Base-by-base conservation (phyloP, 2,888 invertebrate species). In the Iphiclides podalirius region DNA sequence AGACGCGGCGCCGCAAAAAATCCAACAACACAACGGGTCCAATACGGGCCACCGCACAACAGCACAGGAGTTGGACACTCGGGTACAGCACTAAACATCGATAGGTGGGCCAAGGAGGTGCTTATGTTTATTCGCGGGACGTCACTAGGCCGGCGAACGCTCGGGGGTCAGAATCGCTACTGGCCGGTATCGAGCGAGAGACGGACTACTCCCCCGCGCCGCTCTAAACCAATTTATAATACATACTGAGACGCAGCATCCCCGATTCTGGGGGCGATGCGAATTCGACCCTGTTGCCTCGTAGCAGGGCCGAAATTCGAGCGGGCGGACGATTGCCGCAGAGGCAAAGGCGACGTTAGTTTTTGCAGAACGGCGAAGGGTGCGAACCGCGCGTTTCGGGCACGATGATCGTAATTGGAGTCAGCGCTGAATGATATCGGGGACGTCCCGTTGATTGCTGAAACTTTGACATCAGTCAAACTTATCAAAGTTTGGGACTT, bases 211-310 rank as follows among this genome's bases (percentile, higher is more conserved):
- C 80, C 84, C 71, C 82, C 82, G 75, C 74, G 63, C 83, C 75
- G 67, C 82, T 84, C 85, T 86, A 84, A 86, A 87, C 86, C 87
- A 86, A 88, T 88, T 88, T 87, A 88, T 88, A 88, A 87, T 87
- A 88, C 86, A 88, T 88, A 87, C 86, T 75, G 79, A 82, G 84
- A 77, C 83, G 83, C 86, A 88, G 87, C 87, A 88, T 88, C 87
- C 87, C 86, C 76, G 66, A 65, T 55, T 52, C 52, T 44, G 16
- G 52, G 38, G 50, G 44, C 70, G 56, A 49, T 38, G 52, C 16
- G 77, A 67, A 62, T 48, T 42, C 58, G 52, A 76, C 76, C 73
- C 61, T 74, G 61, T 13, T 0, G 0, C 9, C n/a, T 1, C 0
- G 1, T 0, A 1, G 35, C 55, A 73, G 41, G 58, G 68, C 52